Conservation (phyloP, 2,888 invertebrate genomes). For the Machimus rusticus region DNA sequence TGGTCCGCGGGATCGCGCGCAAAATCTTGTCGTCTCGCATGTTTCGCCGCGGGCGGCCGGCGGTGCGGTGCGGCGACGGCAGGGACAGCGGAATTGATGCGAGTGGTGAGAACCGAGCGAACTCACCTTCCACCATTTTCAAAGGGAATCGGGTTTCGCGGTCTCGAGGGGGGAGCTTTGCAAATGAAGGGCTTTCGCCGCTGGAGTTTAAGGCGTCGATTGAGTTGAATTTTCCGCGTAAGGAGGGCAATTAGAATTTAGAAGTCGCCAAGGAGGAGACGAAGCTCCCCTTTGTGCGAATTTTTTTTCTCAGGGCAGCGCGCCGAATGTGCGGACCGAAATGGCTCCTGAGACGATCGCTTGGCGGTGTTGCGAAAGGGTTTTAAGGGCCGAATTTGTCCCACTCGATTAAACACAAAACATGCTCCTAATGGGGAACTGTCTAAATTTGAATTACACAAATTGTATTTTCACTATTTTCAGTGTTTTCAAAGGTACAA, state of each 20-base stretch:
- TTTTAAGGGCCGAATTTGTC: background rate
- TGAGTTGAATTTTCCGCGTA: background rate
- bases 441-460: no score
- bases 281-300: background rate
- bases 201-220: background rate
- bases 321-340: background rate
- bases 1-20: background rate
- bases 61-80: background rate
- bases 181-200: background rate
- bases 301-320: background rate
- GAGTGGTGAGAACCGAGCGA: background rate
- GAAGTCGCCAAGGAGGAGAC: background rate
- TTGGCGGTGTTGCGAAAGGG: background rate
- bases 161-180: background rate
- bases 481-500: no score
- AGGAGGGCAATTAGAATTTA: background rate
- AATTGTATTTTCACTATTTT: no score
- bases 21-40: background rate
- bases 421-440: background rate
- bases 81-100: background rate
- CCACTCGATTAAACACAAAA: background rate
- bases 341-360: background rate
- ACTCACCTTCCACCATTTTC: slow-evolving; percentile 3
- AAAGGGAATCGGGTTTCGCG: background rate
- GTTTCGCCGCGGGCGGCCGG: background rate